phyloP scores from a whole-genome alignment of 92 coral and sea anemone species.

The Epizoanthus illoricatus region DNA sequence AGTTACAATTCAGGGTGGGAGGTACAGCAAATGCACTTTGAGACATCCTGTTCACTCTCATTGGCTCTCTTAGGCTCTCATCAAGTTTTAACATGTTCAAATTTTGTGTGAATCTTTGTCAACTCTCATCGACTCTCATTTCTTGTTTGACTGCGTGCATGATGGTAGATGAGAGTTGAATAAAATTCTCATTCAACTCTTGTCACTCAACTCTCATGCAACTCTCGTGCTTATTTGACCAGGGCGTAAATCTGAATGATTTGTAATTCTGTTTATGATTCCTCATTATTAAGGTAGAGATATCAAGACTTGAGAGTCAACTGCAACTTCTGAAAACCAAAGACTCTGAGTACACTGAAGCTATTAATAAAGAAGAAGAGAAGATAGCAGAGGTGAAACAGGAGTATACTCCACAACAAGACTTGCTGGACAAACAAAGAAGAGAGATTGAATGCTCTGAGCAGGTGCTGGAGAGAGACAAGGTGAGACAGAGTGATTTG shows the following conservation, averaged over 20 bases:
- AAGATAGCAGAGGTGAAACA: slow-evolving; percentile 64
- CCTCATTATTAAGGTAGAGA: slow-evolving; percentile 57
- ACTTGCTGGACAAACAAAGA: slow-evolving; percentile 59
- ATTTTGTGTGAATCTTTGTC: too few species aligned
- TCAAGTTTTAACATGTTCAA: too few species aligned
- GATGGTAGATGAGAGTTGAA: too few species aligned
- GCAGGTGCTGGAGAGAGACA: slow-evolving; percentile 49
- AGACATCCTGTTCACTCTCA: too few species aligned
- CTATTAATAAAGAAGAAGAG: slow-evolving; percentile 59
- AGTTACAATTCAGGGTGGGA: too few species aligned
- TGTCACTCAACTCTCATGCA: too few species aligned
- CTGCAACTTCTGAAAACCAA: slow-evolving; percentile 53
- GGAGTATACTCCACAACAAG: slow-evolving; percentile 63
- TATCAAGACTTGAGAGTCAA: slow-evolving; percentile 64
- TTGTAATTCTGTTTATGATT: background rate
- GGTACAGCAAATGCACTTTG: too few species aligned
- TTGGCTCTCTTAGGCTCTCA: too few species aligned
- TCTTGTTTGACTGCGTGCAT: too few species aligned
- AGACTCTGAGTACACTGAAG: slow-evolving; percentile 47
- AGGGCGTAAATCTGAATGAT: background rate
- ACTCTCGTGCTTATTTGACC: too few species aligned
- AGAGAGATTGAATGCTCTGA: slow-evolving; percentile 48
- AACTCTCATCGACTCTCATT: too few species aligned
- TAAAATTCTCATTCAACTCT: too few species aligned
- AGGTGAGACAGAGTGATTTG: slow-evolving; percentile 44